These are phyloP conservation scores for Otolemur crassicaudatus DNA, from an alignment of 2,797 vertebrate species.

Conservation along the genomic window DNA sequence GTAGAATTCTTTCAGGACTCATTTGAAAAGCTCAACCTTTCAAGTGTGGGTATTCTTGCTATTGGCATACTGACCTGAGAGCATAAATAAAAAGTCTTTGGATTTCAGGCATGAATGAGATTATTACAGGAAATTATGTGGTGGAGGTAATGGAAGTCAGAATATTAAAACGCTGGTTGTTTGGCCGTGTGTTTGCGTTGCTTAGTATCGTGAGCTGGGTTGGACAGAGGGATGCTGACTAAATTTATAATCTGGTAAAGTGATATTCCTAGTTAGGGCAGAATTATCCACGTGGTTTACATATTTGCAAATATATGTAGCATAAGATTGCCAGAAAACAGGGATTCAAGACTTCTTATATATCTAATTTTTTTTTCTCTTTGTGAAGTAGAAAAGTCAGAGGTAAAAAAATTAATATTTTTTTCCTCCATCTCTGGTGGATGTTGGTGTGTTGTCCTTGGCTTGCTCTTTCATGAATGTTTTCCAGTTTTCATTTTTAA, in stretches of 20 bases:
- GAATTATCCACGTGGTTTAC: background rate
- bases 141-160: conserved; percentile 51
- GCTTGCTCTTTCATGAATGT: background rate
- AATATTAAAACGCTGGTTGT: conserved; percentile 41
- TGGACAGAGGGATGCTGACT: background rate
- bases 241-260: conserved; percentile 55
- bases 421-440: background rate
- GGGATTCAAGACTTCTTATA: background rate
- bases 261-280: background rate
- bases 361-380: conserved; percentile 3
- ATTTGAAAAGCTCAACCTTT: background rate
- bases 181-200: conserved; percentile 57
- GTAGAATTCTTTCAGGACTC: conserved; percentile 39
- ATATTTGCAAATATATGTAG: conserved; percentile 13
- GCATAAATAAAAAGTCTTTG: conserved; percentile 41
- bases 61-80: conserved; percentile 16
- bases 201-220: conserved; percentile 45
- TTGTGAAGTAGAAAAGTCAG: background rate
- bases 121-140: conserved; percentile 75
- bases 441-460: background rate
- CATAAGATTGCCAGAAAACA: background rate
- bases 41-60: background rate
- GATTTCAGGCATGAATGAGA: conserved; percentile 24
- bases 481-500: conserved; percentile 49
- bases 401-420: conserved; percentile 2